phyloP scores from a whole-genome alignment of 2,888 invertebrate species.

The Oxyteleia sp. region DNA sequence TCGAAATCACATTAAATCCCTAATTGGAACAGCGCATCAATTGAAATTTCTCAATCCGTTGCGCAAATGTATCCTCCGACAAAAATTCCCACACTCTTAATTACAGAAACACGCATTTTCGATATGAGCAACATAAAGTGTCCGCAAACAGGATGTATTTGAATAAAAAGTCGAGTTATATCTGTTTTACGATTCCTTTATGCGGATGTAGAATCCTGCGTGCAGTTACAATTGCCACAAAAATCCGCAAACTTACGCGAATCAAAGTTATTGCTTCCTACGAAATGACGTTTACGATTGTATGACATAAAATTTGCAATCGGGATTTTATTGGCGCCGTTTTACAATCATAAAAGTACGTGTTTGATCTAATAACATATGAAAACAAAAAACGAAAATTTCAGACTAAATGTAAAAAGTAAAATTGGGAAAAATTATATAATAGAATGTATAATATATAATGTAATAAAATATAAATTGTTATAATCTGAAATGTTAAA shows the following conservation, averaged over 20 bases:
- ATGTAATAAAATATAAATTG: too few species aligned
- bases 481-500: too few species aligned
- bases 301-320: conserved; percentile 7
- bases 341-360: too few species aligned
- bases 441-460: too few species aligned
- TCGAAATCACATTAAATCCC: too few species aligned
- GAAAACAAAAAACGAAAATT: too few species aligned
- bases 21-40: too few species aligned
- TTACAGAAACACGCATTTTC: conserved; percentile 8
- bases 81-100: neutral
- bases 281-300: conserved; percentile 18
- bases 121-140: neutral
- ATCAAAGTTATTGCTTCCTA: conserved; percentile 22
- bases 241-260: neutral
- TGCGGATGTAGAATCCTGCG: neutral
- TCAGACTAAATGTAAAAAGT: too few species aligned
- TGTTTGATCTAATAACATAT: too few species aligned
- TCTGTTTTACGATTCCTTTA: conserved; percentile 25
- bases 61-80: neutral
- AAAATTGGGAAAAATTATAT: too few species aligned
- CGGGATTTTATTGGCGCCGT: neutral
- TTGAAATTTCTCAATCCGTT: neutral
- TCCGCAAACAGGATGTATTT: conserved; percentile 12
- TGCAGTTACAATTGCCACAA: conserved; percentile 22
- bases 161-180: conserved; percentile 10